Conservation (phyloP, 1,140 invertebrate species). For the Brachionus asplanchnoidis region DNA sequence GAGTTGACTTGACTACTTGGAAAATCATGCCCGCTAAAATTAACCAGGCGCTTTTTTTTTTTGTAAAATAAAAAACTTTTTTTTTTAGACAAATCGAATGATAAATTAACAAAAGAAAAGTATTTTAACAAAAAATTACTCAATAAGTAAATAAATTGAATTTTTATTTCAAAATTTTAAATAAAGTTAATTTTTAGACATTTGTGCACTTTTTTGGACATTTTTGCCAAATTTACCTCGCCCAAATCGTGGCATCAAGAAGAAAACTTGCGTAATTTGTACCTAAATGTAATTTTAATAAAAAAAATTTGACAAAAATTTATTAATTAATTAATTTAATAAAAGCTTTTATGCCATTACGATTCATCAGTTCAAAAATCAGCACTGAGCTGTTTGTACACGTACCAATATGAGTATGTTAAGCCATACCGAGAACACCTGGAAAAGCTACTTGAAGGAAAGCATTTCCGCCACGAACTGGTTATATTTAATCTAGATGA, state of each 20-base stretch:
- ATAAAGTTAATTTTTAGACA: conserved; percentile 52
- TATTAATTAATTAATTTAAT: conserved; percentile 41
- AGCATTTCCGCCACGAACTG: conserved; percentile 77
- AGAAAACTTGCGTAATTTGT: conserved; percentile 68
- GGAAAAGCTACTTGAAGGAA: conserved; percentile 73
- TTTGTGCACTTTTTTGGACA: conserved; percentile 66
- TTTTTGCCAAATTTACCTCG: conserved; percentile 74
- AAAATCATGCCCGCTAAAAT: not conserved
- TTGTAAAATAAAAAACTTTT: not conserved
- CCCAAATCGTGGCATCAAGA: conserved; percentile 72
- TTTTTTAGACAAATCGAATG: not conserved
- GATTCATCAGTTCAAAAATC: conserved; percentile 73
- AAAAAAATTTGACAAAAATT: not conserved
- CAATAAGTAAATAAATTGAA: conserved; percentile 1
- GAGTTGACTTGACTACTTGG: not conserved
- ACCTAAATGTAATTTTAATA: conserved; percentile 58
- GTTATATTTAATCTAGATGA: conserved; percentile 70
- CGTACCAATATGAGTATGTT: conserved; percentile 73
- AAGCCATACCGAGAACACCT: conserved; percentile 69
- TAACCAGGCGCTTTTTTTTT: not conserved
- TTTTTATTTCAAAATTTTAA: not conserved
- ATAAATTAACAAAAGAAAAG: not conserved
- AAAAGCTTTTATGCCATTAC: conserved; percentile 70
- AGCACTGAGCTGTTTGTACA: conserved; percentile 75
- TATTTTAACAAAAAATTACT: conserved; percentile 29